Base-by-base conservation (phyloP, 2,113 vertebrate species). In the Cygnus buccinator region DNA sequence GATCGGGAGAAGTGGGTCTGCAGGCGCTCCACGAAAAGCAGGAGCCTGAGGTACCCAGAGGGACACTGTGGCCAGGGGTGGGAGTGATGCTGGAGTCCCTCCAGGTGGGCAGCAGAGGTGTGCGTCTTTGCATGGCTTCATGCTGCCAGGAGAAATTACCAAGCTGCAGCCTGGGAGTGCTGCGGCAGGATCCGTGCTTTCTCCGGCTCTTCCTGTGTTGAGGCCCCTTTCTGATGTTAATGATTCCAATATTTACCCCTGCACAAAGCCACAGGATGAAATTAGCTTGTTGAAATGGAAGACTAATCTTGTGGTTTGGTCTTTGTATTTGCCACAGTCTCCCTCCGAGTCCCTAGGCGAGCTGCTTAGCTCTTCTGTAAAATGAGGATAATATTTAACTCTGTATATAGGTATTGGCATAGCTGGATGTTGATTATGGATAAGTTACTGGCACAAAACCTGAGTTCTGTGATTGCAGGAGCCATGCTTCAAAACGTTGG, bases 331-430 rank as follows among this genome's bases (percentile, higher is more conserved):
- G 82, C 71, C 74, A 61, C 43, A 55, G 52, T 29, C 5, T 78
- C 10, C 22, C 14, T 82, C 23, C 0, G 1, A 89, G 25, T 72
- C 33, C 35, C 31, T 57, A 3, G 3, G 73, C 0, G 0, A 84
- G 17, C 31, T 67, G 37, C 66, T 81, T 68, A 19, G 43, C 16
- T 75, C 87, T 78, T 59, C 52, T 39, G 35, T 57, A 63, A 72
- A 87, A 43, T 33, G 26, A 58, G 25, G 25, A 23, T 33, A 77
- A 67, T 70, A 39, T 72, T 84, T 72, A 68, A 37, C 23, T 52
- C 25, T 63, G 3, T 48, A 0, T 80, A 15, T 25, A 9, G 28
- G 25, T 4, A 4, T 57, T 3, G 0, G 5, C 0, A 0, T 55
- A 58, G 29, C 48, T 89, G 85, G 33, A 9, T 6, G 0, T 52